phyloP scores from a whole-genome alignment of 2,888 invertebrate species.

The Hypsopygia costalis region DNA sequence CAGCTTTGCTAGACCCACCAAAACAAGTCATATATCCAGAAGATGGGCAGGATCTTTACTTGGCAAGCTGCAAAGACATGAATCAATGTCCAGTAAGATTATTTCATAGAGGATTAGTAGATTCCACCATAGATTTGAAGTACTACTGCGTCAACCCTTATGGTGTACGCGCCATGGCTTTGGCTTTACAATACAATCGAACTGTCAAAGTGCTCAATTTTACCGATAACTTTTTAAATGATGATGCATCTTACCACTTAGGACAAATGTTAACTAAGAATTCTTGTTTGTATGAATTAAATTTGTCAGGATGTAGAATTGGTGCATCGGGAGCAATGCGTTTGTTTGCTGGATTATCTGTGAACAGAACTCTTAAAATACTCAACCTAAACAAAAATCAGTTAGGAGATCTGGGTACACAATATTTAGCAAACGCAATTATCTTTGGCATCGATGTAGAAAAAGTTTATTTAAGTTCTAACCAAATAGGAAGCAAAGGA shows the following conservation, averaged over 20 bases:
- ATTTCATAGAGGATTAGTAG: conserved; percentile 42
- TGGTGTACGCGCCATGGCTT: conserved; percentile 53
- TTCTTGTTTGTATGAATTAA: conserved; percentile 38
- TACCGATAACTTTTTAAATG: conserved; percentile 51
- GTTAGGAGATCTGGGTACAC: conserved; percentile 41
- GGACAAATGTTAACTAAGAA: conserved; percentile 50
- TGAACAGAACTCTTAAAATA: conserved; percentile 32
- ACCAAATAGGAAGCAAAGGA: conserved; percentile 41
- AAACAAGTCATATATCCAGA: conserved; percentile 33
- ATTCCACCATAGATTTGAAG: conserved; percentile 42
- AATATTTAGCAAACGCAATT: conserved; percentile 35
- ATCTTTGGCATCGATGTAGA: conserved; percentile 34
- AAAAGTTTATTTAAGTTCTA: conserved; percentile 45
- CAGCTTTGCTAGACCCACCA: conserved; percentile 42
- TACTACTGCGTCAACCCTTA: conserved; percentile 54
- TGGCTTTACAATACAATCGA: conserved; percentile 46
- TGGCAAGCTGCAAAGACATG: conserved; percentile 52
- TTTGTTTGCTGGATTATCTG: conserved; percentile 30
- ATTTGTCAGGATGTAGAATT: conserved; percentile 55
- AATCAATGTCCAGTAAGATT: conserved; percentile 38
- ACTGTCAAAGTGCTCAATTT: conserved; percentile 42
- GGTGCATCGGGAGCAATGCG: conserved; percentile 39
- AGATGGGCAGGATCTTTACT: conserved; percentile 57
- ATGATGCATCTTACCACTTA: conserved; percentile 57
- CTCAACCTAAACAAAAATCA: conserved; percentile 47